Base-by-base conservation (phyloP, 2,888 invertebrate species). In the Caenorhabditis wallacei region DNA sequence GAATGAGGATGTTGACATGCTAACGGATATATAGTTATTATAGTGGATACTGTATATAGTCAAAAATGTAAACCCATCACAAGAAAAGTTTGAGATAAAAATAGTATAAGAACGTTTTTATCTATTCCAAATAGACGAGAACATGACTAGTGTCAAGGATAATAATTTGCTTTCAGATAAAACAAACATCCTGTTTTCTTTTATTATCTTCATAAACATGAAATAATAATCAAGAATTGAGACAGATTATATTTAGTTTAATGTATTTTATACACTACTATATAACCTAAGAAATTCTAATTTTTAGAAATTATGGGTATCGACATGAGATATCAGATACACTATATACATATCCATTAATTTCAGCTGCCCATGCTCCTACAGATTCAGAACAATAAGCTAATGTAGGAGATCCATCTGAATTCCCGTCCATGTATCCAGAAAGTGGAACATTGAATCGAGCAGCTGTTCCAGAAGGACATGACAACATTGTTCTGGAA, bases 331-430 rank as follows among this genome's bases (percentile, higher is more conserved):
- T 48, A 18, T n/a, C 46, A 4, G 18, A 18, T 3, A 48, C 46
- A 48, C 18, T 13, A 18, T 48, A 18, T 18, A 18, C 2, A 18
- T n/a, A 13, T 20, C 37, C 57, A 57, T 37, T 18, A 11, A 57
- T 16, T 11, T 30, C 30, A 20, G 30, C 18, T 18, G 37, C 35
- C 37, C 37, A 57, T 13, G 8, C 2, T 11, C 57, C 57, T 11
- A 7, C 37, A 18, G 57, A 11, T 37, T 57, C 57, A 11, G 57
- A 57, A 20, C 37, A 57, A 37, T 57, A 57, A 10, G 26, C 8
- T 10, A 35, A 20, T 11, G 57, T 57, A 11, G 57, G 57, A 8
- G 57, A 57, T 10, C 57, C 57, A 57, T 57, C 57, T 37, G n/a
- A 16, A 11, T 57, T 35, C 18, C 37, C 57, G 8, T 11, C 35